Base-by-base conservation (phyloP, 2,113 vertebrate species). In the Odobenus rosmarus region DNA sequence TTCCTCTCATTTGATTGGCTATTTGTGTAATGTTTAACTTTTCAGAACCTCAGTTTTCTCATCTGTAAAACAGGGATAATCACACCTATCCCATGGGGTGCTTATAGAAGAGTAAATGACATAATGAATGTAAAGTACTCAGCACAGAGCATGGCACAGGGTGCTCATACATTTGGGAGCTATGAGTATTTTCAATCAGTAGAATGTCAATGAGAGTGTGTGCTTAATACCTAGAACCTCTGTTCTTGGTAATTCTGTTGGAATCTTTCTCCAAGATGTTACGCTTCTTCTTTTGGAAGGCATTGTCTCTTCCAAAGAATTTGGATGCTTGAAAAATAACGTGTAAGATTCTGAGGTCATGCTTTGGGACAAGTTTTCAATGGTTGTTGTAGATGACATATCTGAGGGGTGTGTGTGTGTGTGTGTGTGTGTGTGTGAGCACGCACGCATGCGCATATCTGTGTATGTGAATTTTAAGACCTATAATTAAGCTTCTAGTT, bases 401-500 rank as follows among this genome's bases (percentile, higher is more conserved):
- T 31, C 59, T 16, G 31, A 84, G 55, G 42, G 2, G 31, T 16
- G 26, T 59, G 94, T 57, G n/a, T 62, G 53, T 24, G 81, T 57
- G 46, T 82, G 85, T 62, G 86, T 53, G n/a, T 42, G 19, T 19
- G 69, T 61, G 55, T 8, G 88, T 13, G 39, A 39, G 39, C 39
- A 39, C 39, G 39, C 39, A 4, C 39, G 39, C 39, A 39, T 39
- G 39, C 39, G 39, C 46, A 8, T 7, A 8, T 46, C 46, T 46
- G 46, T 28, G 59, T 8, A 1, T n/a, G 10, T 23, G 16, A 21
- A 2, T 88, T 88, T 77, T 69, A 93, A 93, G 42, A 86, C 59
- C 81, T 83, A 7, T 3, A 10, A 24, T 88, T 77, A 93, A 92
- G 23, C 39, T 86, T 91, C n/a, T 67, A 96, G 51, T 95, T 96